phyloP scores from a whole-genome alignment of 2,113 vertebrate genomes.

The Paradoxurus hermaphroditus region DNA sequence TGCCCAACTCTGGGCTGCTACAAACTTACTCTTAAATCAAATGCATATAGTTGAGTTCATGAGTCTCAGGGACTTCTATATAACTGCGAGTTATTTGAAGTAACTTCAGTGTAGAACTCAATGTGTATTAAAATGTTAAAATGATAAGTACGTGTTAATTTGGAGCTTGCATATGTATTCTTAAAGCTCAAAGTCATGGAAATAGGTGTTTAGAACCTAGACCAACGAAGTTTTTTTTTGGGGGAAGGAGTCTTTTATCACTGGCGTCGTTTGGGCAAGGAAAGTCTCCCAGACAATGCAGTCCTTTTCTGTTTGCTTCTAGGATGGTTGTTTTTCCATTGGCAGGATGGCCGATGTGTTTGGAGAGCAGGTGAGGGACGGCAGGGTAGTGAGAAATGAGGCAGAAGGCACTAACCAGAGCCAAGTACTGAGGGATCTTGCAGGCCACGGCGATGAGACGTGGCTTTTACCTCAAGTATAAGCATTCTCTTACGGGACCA shows the following conservation, averaged over 20 bases:
- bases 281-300: rapidly evolving
- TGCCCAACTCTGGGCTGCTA: neutral
- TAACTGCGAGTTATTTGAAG: neutral
- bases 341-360: rapidly evolving
- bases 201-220: neutral
- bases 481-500: rapidly evolving
- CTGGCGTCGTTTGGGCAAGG: neutral
- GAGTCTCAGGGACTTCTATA: neutral
- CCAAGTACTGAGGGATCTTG: too few species aligned
- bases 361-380: neutral
- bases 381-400: neutral
- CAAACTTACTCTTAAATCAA: neutral
- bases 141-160: neutral
- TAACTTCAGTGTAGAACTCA: neutral
- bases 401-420: neutral
- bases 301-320: neutral
- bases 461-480: neutral
- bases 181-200: neutral
- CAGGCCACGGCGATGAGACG: neutral
- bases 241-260: neutral
- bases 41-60: neutral
- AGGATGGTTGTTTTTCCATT: rapidly evolving
- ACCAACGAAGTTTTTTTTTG: neutral
- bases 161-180: neutral
- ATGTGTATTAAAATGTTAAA: neutral